These are phyloP conservation scores for Numida meleagris DNA, from an alignment of 2,113 vertebrate genomes.

Conservation along the genomic window DNA sequence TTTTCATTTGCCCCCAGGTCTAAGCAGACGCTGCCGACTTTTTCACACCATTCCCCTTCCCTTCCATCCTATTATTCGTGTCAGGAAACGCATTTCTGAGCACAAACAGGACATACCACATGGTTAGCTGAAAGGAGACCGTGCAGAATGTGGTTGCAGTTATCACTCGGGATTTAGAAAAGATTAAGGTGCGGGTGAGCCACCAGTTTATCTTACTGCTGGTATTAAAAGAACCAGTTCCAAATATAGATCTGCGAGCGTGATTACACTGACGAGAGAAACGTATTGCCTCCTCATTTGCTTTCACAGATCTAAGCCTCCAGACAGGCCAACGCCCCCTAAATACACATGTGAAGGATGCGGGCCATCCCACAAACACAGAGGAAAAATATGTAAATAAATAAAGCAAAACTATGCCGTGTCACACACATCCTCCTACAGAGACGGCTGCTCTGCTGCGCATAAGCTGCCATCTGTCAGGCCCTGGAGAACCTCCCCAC, in stretches of 20 bases:
- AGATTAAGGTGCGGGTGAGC: constrained; percentile 22
- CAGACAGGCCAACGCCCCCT: constrained; percentile 40
- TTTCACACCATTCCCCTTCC: not conserved
- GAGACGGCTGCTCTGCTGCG: not conserved
- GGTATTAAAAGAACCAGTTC: constrained; percentile 44
- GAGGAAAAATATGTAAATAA: constrained; percentile 57
- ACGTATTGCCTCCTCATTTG: constrained; percentile 44
- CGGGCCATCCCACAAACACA: constrained; percentile 17
- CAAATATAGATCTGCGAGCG: constrained; percentile 33
- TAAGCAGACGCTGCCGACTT: not conserved
- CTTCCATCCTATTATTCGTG: not conserved
- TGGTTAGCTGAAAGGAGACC: not conserved
- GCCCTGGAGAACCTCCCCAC: not conserved
- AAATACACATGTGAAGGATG: constrained; percentile 9
- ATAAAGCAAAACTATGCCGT: constrained; percentile 6
- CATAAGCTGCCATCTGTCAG: not conserved
- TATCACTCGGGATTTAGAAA: constrained; percentile 35
- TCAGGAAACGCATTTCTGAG: not conserved
- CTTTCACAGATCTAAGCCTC: constrained; percentile 31
- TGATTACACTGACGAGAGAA: constrained; percentile 54
- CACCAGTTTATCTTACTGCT: constrained; percentile 26
- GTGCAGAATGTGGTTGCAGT: constrained; percentile 2
- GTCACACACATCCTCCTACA: not conserved
- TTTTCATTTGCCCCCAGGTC: not conserved
- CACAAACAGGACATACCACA: constrained; percentile 21